phyloP scores from a whole-genome alignment of 2,797 vertebrate genomes.

The Cygnus olor region DNA sequence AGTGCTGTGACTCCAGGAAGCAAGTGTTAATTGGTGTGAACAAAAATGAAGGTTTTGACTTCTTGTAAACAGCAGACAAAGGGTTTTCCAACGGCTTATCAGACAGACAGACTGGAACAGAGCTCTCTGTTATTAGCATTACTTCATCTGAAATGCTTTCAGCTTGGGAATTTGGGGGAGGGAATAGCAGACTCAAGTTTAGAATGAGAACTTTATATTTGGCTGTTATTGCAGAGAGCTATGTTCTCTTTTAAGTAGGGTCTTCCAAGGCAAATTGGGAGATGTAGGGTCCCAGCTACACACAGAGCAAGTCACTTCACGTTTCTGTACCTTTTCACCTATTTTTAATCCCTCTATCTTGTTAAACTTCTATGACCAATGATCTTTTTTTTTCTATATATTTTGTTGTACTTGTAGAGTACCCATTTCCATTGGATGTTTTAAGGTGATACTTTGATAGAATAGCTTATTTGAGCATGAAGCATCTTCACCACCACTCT shows the following conservation, averaged over 20 bases:
- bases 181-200: not conserved
- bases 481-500: not conserved
- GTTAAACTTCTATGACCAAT: accelerated
- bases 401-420: not conserved
- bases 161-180: not conserved
- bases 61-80: constrained; percentile 10
- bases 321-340: not conserved
- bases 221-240: not conserved
- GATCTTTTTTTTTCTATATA: not conserved
- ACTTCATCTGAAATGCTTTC: not conserved
- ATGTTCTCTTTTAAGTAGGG: not conserved
- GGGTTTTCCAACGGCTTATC: not conserved
- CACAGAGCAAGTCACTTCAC: not conserved
- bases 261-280: not conserved
- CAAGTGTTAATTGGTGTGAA: not conserved
- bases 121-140: not conserved
- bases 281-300: not conserved
- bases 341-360: not conserved
- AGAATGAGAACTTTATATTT: constrained; percentile 23
- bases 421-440: not conserved
- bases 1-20: not conserved
- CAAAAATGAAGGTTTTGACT: not conserved
- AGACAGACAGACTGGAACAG: not conserved
- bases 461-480: not conserved
- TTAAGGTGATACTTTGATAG: not conserved